Evolutionary conservation across 2,888 invertebrate species (phyloP).

Genomic region (Asteroscopus sphinx): DNA sequence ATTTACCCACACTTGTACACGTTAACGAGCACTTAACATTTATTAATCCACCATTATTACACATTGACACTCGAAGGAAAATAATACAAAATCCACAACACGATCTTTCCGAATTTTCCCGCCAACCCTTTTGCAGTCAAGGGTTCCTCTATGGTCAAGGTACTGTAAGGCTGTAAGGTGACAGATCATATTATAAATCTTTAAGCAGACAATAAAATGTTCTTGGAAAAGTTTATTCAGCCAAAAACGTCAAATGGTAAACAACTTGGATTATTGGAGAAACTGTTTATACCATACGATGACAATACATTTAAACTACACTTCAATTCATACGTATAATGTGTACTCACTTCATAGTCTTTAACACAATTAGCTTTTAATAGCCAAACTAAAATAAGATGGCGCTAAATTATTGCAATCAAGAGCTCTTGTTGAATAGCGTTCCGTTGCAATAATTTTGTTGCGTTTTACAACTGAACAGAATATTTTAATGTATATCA

Average conservation of each 20-base stretch:
- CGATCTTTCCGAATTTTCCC: too few species aligned
- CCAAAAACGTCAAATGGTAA: conserved; percentile 14
- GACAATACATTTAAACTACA: conserved; percentile 35
- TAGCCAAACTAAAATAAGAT: conserved; percentile 80
- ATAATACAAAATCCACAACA: too few species aligned
- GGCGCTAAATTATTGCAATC: conserved; percentile 79
- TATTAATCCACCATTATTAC: too few species aligned
- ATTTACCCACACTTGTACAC: too few species aligned
- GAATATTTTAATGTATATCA: conserved; percentile 58
- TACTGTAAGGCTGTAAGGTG: too few species aligned
- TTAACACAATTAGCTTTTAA: conserved; percentile 82
- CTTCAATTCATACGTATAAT: conserved; percentile 49
- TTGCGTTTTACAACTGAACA: conserved; percentile 57
- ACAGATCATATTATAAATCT: not conserved
- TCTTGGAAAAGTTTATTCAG: not conserved
- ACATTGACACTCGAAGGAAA: too few species aligned
- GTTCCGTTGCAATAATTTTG: conserved; percentile 63
- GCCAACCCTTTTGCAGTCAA: too few species aligned
- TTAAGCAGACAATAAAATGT: not conserved
- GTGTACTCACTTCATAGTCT: conserved; percentile 65
- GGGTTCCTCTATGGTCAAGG: too few species aligned
- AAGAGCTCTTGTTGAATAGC: conserved; percentile 66
- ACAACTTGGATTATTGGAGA: conserved; percentile 5
- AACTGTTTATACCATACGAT: conserved; percentile 22
- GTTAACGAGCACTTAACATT: too few species aligned